These are phyloP conservation scores for Amphiduros pacificus DNA, from an alignment of 2,888 invertebrate genomes.

Conservation along the genomic window DNA sequence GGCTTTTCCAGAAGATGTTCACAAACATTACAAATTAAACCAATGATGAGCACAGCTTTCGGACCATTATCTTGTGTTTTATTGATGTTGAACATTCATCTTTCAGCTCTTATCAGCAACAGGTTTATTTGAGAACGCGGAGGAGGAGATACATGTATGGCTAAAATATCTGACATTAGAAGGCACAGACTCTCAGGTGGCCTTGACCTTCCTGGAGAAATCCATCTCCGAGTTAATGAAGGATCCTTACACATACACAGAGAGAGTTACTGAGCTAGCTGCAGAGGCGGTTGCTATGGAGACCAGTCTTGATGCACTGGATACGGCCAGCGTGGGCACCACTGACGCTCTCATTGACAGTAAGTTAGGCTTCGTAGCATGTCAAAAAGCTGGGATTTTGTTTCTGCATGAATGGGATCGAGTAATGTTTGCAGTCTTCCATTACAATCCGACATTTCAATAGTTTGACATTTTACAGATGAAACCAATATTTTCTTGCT, in stretches of 20 bases:
- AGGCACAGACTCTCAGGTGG: background rate
- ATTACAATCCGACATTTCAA: too few species aligned
- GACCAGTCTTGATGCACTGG: background rate
- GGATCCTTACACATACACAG: constrained; percentile 23
- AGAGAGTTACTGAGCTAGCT: constrained; percentile 6
- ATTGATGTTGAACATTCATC: background rate
- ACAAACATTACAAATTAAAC: too few species aligned
- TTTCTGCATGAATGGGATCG: too few species aligned
- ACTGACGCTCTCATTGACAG: constrained; percentile 4
- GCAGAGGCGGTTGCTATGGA: background rate
- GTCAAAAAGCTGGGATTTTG: too few species aligned
- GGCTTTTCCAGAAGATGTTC: too few species aligned
- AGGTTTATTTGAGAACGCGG: constrained; percentile 20
- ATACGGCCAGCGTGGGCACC: constrained; percentile 1
- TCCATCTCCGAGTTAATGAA: constrained; percentile 11
- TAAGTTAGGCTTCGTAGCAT: too few species aligned
- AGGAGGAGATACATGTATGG: constrained; percentile 25
- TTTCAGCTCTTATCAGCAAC: constrained; percentile 22
- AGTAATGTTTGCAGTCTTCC: too few species aligned
- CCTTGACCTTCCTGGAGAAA: constrained; percentile 20
- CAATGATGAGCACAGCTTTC: too few species aligned
- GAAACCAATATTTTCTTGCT: too few species aligned
- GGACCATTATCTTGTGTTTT: too few species aligned
- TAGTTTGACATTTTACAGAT: too few species aligned
- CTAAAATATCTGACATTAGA: background rate